These are phyloP conservation scores for Chanos chanos DNA, from an alignment of 2,797 vertebrate genomes.

Conservation along the genomic window DNA sequence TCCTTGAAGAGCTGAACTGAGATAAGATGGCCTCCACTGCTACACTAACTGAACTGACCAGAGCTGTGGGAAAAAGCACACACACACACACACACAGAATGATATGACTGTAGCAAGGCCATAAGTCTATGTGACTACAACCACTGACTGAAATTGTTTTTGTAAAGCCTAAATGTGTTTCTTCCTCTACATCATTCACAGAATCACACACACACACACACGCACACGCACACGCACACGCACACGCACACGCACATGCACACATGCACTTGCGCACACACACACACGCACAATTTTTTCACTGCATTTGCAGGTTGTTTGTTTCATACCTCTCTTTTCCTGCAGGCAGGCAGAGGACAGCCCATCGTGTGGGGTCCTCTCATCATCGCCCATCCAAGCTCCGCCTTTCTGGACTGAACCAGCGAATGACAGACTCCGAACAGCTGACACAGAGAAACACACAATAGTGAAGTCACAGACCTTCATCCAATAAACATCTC, in stretches of 20 bases:
- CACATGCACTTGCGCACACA: not conserved
- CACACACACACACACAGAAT: not conserved
- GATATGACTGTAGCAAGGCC: not conserved
- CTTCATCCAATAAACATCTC: not conserved
- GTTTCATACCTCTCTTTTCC: conserved; percentile 78
- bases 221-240: not conserved
- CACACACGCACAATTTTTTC: not conserved
- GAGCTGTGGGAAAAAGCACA: conserved; percentile 51
- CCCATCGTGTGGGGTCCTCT: conserved; percentile 51
- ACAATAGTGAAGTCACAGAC: conserved; percentile 6
- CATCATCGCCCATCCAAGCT: conserved; percentile 72
- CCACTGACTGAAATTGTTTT: too few relatives aligned
- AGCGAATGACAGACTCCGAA: conserved; percentile 70
- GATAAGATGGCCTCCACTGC: conserved; percentile 89
- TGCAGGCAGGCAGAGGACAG: conserved; percentile 66
- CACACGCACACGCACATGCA: not conserved
- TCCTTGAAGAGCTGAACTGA: conserved; percentile 88
- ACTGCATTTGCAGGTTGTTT: too few relatives aligned
- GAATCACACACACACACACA: not conserved
- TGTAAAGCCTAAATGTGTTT: too few relatives aligned
- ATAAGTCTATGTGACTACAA: not conserved
- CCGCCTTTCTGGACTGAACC: conserved; percentile 57
- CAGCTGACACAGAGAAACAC: conserved; percentile 53
- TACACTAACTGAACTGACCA: conserved; percentile 76
- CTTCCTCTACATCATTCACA: not conserved